Base-by-base conservation (phyloP, 1,140 invertebrate genomes). In the Chlorops oryzae region DNA sequence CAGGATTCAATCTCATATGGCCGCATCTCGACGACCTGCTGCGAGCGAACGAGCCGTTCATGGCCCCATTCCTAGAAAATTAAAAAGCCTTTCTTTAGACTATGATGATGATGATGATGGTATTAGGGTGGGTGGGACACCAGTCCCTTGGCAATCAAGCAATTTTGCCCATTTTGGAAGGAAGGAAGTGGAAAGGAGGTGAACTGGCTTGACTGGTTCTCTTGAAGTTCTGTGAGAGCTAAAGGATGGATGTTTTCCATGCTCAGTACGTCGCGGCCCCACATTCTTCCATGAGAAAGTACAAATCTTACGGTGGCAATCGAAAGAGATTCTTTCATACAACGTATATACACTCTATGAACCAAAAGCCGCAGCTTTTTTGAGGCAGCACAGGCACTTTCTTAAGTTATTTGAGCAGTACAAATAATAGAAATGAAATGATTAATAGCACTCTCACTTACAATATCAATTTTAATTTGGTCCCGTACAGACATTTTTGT, bases 1-100 rank as follows among this genome's bases (percentile, higher is more conserved):
- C 96, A 98, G 27, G 94, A 92, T 73, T 98, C 96, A 22, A 96
- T 82, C 73, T 98, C 94, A 70, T 92, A 96, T 1, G 84, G 82
- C 58, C 92, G 88, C 39, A 88, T 83, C 64, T 92, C 85, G 0
- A 91, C 82, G 9, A 86, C 84, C 56, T 86, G 81, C 63, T 90
- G 87, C 21, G 88, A 87, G 44, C 86, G 74, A 56, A 83, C 81
- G 35, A 92, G 70, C 38, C 90, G 85, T 59, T 92, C 88, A 68
- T 88, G 89, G 2, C 87, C 87, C 87, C 88, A 90, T 71, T 90
- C 87, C 87, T 90, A 28, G 5, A 9, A 35, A 9, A 7, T 15
- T 20, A 2, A 12, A 22, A 20, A 12, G 7, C 0, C 6, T 5
- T 18, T 43, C 15, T 43, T 4, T 18, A 6, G 12, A n/a, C n/a